Evolutionary conservation across 2,113 vertebrate species (phyloP).

Genomic region (Gopherus evgoodei): DNA sequence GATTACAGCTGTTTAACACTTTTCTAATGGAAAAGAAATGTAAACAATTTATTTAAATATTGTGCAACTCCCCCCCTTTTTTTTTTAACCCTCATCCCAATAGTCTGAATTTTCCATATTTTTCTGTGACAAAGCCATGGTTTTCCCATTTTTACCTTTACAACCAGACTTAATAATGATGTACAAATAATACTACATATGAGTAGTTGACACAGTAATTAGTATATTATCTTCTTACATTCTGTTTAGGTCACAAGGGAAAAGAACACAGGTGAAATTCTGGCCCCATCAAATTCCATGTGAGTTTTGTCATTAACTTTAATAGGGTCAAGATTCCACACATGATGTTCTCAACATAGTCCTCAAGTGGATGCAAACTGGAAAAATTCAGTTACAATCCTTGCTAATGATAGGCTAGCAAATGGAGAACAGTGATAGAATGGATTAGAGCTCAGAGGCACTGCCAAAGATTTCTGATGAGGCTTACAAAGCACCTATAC

Average conservation of each 20-base stretch:
- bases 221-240: neutral
- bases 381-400: neutral
- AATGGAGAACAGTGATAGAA: neutral
- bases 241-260: neutral
- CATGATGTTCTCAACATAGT: neutral
- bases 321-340: neutral
- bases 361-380: neutral
- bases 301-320: neutral
- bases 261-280: neutral
- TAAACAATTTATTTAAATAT: conserved; percentile 32
- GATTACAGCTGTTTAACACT: neutral
- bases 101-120: neutral
- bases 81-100: neutral
- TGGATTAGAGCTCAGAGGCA: neutral
- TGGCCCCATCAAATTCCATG: neutral
- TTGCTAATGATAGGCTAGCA: neutral
- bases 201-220: neutral
- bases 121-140: conserved; percentile 1
- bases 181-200: neutral
- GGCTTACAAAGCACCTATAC: neutral
- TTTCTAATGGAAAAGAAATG: neutral
- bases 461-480: neutral
- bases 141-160: neutral
- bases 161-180: neutral
- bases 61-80: neutral